phyloP scores from a whole-genome alignment of 1,140 invertebrate genomes.

The Drepana arcuata region DNA sequence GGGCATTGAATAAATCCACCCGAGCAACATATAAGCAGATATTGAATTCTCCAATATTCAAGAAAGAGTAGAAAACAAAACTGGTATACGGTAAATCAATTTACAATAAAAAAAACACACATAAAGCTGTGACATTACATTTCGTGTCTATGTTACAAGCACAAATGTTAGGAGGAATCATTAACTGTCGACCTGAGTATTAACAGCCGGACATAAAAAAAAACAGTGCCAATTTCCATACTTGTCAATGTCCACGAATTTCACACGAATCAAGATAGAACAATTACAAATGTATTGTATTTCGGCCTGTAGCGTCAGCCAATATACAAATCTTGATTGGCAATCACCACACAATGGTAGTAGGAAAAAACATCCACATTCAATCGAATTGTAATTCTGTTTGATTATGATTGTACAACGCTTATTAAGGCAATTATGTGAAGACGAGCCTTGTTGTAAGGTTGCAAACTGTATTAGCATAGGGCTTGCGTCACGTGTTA shows the following conservation, averaged over 20 bases:
- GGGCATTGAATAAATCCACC: too few species aligned
- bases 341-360: conserved; percentile 25
- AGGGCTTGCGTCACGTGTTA: conserved; percentile 33
- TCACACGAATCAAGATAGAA: conserved; percentile 27
- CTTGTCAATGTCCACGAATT: conserved; percentile 1
- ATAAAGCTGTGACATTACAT: too few species aligned
- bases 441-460: conserved; percentile 34
- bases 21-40: too few species aligned
- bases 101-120: too few species aligned
- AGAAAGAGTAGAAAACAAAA: too few species aligned
- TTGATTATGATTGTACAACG: conserved; percentile 56
- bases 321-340: conserved; percentile 43
- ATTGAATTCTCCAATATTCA: too few species aligned
- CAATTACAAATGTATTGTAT: conserved; percentile 43
- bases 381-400: conserved; percentile 56
- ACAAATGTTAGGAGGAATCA: too few species aligned
- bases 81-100: too few species aligned
- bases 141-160: too few species aligned
- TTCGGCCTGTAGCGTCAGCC: conserved; percentile 20
- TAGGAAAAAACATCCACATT: conserved; percentile 38
- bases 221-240: neutral
- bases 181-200: too few species aligned
- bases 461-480: conserved; percentile 47
- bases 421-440: conserved; percentile 62
- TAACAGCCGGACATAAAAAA: too few species aligned